A percentile compares a stretch with the other conserved stretches of the same genome.
phyloP scores from a whole-genome alignment of 2,888 invertebrate genomes.

The Clunio marinus region DNA sequence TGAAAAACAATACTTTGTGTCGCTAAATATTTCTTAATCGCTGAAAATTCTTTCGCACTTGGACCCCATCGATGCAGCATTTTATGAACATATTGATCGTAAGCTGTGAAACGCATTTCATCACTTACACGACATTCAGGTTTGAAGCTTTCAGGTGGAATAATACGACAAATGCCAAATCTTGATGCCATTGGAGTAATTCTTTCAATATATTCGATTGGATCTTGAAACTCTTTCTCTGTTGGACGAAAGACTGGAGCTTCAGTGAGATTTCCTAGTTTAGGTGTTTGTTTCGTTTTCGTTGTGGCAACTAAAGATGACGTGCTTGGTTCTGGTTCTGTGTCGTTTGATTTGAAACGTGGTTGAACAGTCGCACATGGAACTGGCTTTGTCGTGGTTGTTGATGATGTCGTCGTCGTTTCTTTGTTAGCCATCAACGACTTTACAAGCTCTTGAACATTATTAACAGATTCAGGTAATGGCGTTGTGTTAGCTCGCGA shows the following conservation, averaged over 20 bases:
- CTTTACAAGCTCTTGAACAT: conserved; percentile 50
- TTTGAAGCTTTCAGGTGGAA: conserved; percentile 74
- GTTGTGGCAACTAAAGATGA: conserved; percentile 53
- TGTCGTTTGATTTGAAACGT: conserved; percentile 47
- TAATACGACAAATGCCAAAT: conserved; percentile 82
- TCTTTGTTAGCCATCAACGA: conserved; percentile 44
- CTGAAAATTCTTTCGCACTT: conserved; percentile 76
- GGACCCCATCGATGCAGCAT: conserved; percentile 87
- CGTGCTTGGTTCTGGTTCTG: conserved; percentile 48
- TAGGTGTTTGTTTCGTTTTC: conserved; percentile 49
- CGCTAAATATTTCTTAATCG: conserved; percentile 75
- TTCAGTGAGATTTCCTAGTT: conserved; percentile 54
- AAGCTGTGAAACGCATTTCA: conserved; percentile 79
- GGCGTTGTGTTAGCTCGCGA: conserved; percentile 53
- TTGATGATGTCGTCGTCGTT: not conserved
- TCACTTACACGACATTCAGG: conserved; percentile 79
- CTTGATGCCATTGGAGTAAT: conserved; percentile 70
- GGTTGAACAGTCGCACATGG: conserved; percentile 58
- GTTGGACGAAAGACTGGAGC: conserved; percentile 78
- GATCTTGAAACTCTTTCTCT: conserved; percentile 81
- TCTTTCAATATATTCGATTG: conserved; percentile 75
- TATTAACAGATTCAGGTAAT: conserved; percentile 47
- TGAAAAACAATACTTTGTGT: conserved; percentile 70
- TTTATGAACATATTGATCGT: conserved; percentile 85
- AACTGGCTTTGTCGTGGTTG: conserved; percentile 45